A percentile compares a stretch with the other conserved stretches of the same genome.
phyloP scores from a whole-genome alignment of 2,888 invertebrate species.

The Pollenia amentaria region DNA sequence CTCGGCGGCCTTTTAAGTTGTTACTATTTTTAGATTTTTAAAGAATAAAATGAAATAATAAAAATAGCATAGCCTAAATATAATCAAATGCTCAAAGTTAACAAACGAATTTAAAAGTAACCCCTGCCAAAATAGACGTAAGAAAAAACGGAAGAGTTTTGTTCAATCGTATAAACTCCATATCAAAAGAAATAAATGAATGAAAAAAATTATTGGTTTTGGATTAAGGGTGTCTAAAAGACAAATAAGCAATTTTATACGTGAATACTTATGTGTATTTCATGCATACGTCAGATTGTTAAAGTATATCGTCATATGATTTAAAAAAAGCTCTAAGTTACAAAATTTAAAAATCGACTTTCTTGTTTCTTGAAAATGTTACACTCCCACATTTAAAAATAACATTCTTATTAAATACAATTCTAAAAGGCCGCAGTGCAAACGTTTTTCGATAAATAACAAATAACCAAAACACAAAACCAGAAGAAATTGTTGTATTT shows the following conservation, averaged over 20 bases:
- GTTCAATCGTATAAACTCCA: constrained; percentile 4
- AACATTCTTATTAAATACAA: too few relatives aligned
- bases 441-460: too few relatives aligned
- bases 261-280: constrained; percentile 33
- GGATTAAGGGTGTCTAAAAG: neutral
- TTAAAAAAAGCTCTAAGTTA: too few relatives aligned
- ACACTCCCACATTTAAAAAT: too few relatives aligned
- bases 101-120: constrained; percentile 21
- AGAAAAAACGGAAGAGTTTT: neutral
- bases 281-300: neutral
- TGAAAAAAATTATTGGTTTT: neutral
- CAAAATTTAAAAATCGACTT: too few relatives aligned
- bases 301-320: too few relatives aligned
- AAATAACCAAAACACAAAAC: too few relatives aligned
- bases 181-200: constrained; percentile 12
- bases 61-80: neutral
- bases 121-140: neutral
- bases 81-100: neutral
- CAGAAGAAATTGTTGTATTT: too few relatives aligned
- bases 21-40: constrained; percentile 18
- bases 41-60: neutral
- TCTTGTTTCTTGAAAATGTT: too few relatives aligned
- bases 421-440: too few relatives aligned
- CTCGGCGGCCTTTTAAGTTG: neutral
- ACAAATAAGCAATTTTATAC: constrained; percentile 61